phyloP scores from a whole-genome alignment of 2,797 vertebrate species.

The Gallinago solitaria region DNA sequence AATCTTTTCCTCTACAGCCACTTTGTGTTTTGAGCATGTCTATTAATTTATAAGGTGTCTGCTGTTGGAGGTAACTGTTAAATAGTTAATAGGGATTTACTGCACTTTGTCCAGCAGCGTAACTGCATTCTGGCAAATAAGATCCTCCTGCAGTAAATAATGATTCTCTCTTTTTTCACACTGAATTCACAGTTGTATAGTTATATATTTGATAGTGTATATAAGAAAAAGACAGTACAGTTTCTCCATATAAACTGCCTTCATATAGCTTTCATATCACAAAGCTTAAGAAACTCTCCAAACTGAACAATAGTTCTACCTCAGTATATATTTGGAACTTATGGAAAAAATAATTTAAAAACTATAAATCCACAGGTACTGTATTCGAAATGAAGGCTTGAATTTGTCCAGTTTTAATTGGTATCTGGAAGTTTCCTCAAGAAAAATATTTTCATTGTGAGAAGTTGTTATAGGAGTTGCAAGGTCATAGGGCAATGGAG shows the following conservation, averaged over 20 bases:
- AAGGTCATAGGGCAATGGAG: neutral
- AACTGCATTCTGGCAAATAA: constrained; percentile 30
- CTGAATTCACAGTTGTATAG: constrained; percentile 14
- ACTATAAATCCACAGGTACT: neutral
- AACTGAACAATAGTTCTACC: neutral
- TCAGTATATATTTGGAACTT: neutral
- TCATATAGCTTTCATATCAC: neutral
- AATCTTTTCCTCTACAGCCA: neutral
- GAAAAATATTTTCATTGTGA: neutral
- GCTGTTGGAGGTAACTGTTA: constrained; percentile 25
- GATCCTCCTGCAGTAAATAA: constrained; percentile 15
- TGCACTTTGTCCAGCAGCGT: constrained; percentile 6
- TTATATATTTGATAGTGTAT: constrained; percentile 28
- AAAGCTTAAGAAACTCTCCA: neutral
- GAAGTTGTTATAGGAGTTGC: neutral
- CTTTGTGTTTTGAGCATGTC: constrained; percentile 13
- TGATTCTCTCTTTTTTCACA: neutral
- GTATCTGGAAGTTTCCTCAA: neutral
- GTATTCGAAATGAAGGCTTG: neutral
- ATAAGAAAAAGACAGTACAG: neutral
- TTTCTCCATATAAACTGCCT: constrained; percentile 13
- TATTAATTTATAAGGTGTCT: constrained; percentile 26
- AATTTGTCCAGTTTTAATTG: neutral
- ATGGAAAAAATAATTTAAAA: neutral
- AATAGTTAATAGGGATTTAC: constrained; percentile 34